Percentiles rank a stretch among this genome's conserved stretches.
Conservation (phyloP, 1,140 invertebrate species). For the Chelonus insularis region DNA sequence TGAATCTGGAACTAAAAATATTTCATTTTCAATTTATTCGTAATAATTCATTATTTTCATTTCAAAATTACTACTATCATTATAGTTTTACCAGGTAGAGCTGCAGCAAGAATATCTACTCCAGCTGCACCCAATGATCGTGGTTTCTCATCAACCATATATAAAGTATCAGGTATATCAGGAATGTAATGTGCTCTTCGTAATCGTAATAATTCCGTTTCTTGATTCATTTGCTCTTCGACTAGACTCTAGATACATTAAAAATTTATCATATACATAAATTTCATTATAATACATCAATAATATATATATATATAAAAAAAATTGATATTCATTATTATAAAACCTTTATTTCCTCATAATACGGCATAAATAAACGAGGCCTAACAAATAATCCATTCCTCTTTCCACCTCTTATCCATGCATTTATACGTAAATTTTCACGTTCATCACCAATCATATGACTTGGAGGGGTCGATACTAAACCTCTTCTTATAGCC, state of each 20-base stretch:
- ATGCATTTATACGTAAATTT: constrained; percentile 78
- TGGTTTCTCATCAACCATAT: constrained; percentile 82
- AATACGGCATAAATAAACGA: constrained; percentile 89
- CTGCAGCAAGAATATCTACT: constrained; percentile 64
- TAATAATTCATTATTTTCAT: not conserved
- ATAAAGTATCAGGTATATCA: constrained; percentile 90
- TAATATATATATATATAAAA: too few relatives aligned
- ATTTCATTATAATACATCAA: too few relatives aligned
- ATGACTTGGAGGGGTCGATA: constrained; percentile 82
- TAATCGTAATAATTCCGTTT: constrained; percentile 75
- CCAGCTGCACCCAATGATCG: constrained; percentile 66
- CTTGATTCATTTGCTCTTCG: constrained; percentile 81
- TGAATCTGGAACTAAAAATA: constrained; percentile 69
- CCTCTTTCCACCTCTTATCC: constrained; percentile 78
- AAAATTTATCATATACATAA: not conserved
- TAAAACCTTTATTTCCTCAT: constrained; percentile 86
- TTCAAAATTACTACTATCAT: too few relatives aligned
- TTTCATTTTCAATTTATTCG: not conserved
- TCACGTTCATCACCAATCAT: constrained; percentile 78
- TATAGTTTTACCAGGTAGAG: constrained; percentile 62
- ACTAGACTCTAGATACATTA: constrained; percentile 66
- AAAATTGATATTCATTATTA: constrained; percentile 11
- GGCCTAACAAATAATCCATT: constrained; percentile 84
- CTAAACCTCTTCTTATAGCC: constrained; percentile 81
- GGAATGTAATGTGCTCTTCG: constrained; percentile 70